Base-by-base conservation (phyloP, 2,888 invertebrate species). In the Drosophila monieri region DNA sequence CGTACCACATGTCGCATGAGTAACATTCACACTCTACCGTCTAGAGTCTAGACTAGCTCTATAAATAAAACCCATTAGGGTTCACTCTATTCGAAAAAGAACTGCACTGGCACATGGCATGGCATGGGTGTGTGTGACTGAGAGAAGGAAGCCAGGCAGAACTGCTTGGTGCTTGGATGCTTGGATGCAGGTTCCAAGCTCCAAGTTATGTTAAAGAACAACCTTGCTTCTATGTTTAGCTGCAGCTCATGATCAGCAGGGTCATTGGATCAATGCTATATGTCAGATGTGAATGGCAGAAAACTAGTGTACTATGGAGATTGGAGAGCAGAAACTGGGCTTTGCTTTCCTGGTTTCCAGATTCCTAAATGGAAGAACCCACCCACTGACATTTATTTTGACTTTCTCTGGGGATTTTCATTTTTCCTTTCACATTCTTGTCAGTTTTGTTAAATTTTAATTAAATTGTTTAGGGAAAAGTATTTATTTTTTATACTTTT, bases 141-240 rank as follows among this genome's bases (percentile, higher is more conserved):
- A 25, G 12, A 55, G 21, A 55, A 56, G 60, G 60, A 60, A 60
- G 60, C 37, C 60, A 60, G 39, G 46, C 60, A 56, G 56, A 55
- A 59, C 59, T 37, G 59, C n/a, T n/a, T n/a, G n/a, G n/a, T n/a
- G n/a, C n/a, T n/a, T n/a, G n/a, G n/a, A n/a, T 27, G 27, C n/a
- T 44, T 27, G 27, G 56, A 60, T 21, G 46, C 59, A 30, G 44
- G 56, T 60, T 60, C 44, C 9, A 44, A 55, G 35, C 32, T 43
- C 52, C 14, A 15, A 32, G 43, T 43, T 60, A 39, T 30, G 57
- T 47, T 57, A 23, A 60, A 60, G 60, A 60, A 47, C n/a, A 47
- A 39, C 56, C 59, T 60, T 60, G 59, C 44, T 27, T 32, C 59
- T 37, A 46, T 44, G 54, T 35, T 59, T 21, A 59, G 53, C 43